Base-by-base conservation (phyloP, 2,113 vertebrate genomes). In the Jacana jacana region DNA sequence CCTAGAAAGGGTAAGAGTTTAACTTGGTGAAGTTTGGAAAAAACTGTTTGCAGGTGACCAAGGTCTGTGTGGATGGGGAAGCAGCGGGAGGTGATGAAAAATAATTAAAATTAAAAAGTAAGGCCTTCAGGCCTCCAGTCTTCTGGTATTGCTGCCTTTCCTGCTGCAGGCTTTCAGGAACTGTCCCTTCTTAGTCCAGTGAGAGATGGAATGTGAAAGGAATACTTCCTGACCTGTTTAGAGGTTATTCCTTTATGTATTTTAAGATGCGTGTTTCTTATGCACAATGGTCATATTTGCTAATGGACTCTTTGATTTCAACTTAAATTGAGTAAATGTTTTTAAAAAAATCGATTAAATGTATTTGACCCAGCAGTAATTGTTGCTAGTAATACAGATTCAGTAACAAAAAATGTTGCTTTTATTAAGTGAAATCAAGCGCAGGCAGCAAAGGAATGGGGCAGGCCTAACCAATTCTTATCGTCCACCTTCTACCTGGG, bases 1-100 rank as follows among this genome's bases (percentile, higher is more conserved):
- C 97, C 97, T 99, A 86, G 99, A 99, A 92, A 98, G 99, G 99
- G 99, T 99, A 98, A 98, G 99, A 64, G 24, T 78, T 91, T 61
- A 81, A 66, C 46, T 64, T 58, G 49, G 33, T 94, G 17, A 77
- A 77, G 15, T 35, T 87, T 72, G 79, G 35, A 55, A 89, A 91
- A 86, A 51, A 42, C 7, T 68, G 0, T 63, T 61, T 75, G 22
- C 52, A 79, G 44, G 20, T 86, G 89, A 91, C 42, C 9, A 17
- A 37, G 27, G n/a, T 84, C 58, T 80, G 25, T 51, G 24, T 54
- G 64, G 85, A 52, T 37, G 13, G 13, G 23, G 35, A 54, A 75
- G n/a, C 44, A 72, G 54, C 76, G 18, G 2, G 18, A 86, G 8
- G 17, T 66, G 1, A 49, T 57, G 80, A 70, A 33, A 27, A 58